A percentile compares a stretch with the other conserved stretches of the same genome.
These are phyloP conservation scores for Oncorhynchus keta DNA, from an alignment of 2,113 vertebrate genomes.

Conservation along the genomic window DNA sequence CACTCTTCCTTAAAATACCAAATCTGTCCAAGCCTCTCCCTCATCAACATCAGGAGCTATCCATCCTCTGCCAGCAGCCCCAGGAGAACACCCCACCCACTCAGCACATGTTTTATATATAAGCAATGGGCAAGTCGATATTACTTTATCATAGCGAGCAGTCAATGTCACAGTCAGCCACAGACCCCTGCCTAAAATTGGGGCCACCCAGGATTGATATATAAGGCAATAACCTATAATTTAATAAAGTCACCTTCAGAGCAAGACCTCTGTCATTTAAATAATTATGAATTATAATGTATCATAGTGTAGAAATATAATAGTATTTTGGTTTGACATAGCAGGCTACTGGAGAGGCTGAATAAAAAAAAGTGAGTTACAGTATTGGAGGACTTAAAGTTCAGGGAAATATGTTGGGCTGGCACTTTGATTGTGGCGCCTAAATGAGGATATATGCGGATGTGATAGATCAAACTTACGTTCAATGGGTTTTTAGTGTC, in stretches of 20 bases:
- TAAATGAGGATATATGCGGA: background rate
- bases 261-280: constrained; percentile 71
- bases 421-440: constrained; percentile 40
- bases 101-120: constrained; percentile 68
- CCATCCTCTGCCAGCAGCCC: constrained; percentile 10
- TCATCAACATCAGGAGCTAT: background rate
- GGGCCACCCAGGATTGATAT: constrained; percentile 73
- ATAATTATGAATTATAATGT: constrained; percentile 74
- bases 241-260: constrained; percentile 87
- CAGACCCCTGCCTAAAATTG: constrained; percentile 60
- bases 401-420: constrained; percentile 39
- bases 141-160: constrained; percentile 80
- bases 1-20: too few species aligned
- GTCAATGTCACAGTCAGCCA: constrained; percentile 76
- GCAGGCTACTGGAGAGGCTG: constrained; percentile 55
- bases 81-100: constrained; percentile 35
- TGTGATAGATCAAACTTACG: background rate
- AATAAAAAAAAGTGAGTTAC: constrained; percentile 46
- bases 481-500: too few species aligned
- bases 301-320: constrained; percentile 50
- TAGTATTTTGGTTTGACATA: constrained; percentile 74
- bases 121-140: constrained; percentile 78
- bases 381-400: constrained; percentile 45
- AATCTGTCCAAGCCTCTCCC: background rate
- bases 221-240: constrained; percentile 81